A percentile compares a stretch with the other conserved stretches of the same genome.
These are phyloP conservation scores for Tenodera sinensis DNA, from an alignment of 2,888 invertebrate genomes.

Conservation along the genomic window DNA sequence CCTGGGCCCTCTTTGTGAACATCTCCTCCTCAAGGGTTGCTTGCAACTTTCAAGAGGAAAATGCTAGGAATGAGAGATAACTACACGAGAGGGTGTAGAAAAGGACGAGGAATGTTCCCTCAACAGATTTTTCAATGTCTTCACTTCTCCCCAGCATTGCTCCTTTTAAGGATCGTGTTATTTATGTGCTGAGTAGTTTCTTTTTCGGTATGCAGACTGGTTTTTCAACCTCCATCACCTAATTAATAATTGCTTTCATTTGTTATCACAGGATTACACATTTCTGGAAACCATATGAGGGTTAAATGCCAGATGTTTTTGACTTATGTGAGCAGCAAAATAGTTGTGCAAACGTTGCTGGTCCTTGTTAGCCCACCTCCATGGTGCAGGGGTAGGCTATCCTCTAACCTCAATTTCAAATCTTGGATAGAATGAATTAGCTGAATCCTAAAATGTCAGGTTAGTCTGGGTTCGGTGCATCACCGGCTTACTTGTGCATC, in stretches of 20 bases:
- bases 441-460: too few relatives aligned
- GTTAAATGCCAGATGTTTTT: not conserved
- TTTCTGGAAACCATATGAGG: not conserved
- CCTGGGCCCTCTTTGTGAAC: not conserved
- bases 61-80: constrained; percentile 9
- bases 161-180: not conserved
- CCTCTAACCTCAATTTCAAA: too few relatives aligned
- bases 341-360: too few relatives aligned
- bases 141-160: constrained; percentile 22
- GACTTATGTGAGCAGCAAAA: not conserved
- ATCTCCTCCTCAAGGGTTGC: not conserved
- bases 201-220: not conserved
- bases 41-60: not conserved
- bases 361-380: too few relatives aligned
- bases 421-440: too few relatives aligned
- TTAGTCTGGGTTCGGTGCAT: too few relatives aligned
- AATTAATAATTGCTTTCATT: not conserved
- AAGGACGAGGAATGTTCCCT: not conserved
- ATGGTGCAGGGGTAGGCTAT: too few relatives aligned
- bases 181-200: not conserved
- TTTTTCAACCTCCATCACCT: not conserved
- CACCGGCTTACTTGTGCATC: too few relatives aligned
- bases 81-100: not conserved
- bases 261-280: not conserved
- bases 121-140: constrained; percentile 29